Conservation (phyloP, 2,888 invertebrate species). For the Sisyra nigra region DNA sequence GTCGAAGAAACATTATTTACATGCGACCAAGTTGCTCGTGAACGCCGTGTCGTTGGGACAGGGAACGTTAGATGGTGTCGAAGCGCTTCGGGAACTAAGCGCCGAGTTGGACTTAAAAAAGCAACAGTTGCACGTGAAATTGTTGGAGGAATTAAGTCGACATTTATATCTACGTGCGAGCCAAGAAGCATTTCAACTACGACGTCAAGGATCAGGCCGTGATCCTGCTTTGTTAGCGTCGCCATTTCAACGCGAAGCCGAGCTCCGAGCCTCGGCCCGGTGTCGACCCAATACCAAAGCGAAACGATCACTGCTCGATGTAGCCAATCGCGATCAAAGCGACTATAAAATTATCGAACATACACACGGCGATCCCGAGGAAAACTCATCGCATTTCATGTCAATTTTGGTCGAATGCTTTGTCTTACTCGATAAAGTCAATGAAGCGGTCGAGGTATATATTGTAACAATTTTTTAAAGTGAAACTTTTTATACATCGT, state of each 20-base stretch:
- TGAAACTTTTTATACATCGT: no score
- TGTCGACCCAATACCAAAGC: slow-evolving; percentile 35
- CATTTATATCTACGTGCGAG: slow-evolving; percentile 44
- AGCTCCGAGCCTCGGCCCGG: slow-evolving; percentile 36
- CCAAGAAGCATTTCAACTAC: slow-evolving; percentile 27
- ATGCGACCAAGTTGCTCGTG: slow-evolving; percentile 67
- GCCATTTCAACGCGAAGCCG: slow-evolving; percentile 40
- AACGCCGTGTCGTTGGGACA: slow-evolving; percentile 51
- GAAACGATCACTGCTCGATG: slow-evolving; percentile 36
- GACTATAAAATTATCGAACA: slow-evolving; percentile 29
- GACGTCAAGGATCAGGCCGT: slow-evolving; percentile 43
- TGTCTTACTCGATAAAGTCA: slow-evolving; percentile 64
- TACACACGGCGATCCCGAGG: slow-evolving; percentile 38
- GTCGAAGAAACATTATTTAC: slow-evolving; percentile 62
- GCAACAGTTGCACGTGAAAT: slow-evolving; percentile 48
- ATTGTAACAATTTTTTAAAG: no score
- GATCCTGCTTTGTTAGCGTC: slow-evolving; percentile 28
- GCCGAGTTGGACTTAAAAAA: slow-evolving; percentile 53
- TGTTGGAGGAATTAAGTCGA: slow-evolving; percentile 53
- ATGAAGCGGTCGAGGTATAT: slow-evolving; percentile 67
- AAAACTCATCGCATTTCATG: slow-evolving; percentile 51
- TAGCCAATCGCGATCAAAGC: slow-evolving; percentile 16
- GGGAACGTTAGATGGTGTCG: slow-evolving; percentile 62
- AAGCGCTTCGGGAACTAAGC: slow-evolving; percentile 66
- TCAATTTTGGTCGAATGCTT: slow-evolving; percentile 74